Percentiles rank a stretch among this genome's conserved stretches.
Evolutionary conservation across 2,888 invertebrate genomes (phyloP).

Genomic region (Bombylius discolor): DNA sequence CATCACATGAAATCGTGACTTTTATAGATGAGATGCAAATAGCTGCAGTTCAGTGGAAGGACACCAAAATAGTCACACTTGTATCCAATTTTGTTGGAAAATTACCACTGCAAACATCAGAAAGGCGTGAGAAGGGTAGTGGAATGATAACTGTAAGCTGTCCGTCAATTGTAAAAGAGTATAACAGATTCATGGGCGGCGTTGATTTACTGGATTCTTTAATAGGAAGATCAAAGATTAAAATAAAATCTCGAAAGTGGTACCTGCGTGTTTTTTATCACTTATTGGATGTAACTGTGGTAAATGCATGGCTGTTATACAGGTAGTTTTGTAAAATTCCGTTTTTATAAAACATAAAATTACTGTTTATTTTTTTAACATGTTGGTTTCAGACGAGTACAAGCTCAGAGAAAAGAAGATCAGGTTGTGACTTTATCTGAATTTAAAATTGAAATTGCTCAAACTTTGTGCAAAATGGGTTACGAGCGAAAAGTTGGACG

Average conservation of each 20-base stretch:
- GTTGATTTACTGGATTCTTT: conserved; percentile 10
- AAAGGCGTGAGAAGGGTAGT: conserved; percentile 6
- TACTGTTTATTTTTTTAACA: too few relatives aligned
- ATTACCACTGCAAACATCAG: conserved; percentile 2
- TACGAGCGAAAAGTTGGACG: too few relatives aligned
- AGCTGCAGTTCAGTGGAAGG: conserved; percentile 1
- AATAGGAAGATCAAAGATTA: conserved; percentile 10
- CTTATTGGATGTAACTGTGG: conserved; percentile 8
- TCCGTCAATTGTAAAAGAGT: conserved; percentile 4
- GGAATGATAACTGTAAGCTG: conserved; percentile 6
- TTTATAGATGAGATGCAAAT: not conserved
- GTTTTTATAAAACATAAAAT: too few relatives aligned
- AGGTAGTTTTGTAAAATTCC: too few relatives aligned
- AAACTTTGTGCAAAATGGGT: too few relatives aligned
- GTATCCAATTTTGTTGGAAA: conserved; percentile 11
- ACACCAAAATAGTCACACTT: not conserved
- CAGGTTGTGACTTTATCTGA: too few relatives aligned
- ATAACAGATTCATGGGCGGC: conserved; percentile 2
- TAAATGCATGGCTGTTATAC: too few relatives aligned
- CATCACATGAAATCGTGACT: not conserved
- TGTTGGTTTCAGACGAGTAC: too few relatives aligned
- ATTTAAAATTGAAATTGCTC: too few relatives aligned
- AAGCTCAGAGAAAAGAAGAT: too few relatives aligned
- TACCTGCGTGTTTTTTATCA: too few relatives aligned
- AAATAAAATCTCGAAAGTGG: conserved; percentile 8